phyloP scores from a whole-genome alignment of 2,888 invertebrate species.

The Melanchra persicariae region DNA sequence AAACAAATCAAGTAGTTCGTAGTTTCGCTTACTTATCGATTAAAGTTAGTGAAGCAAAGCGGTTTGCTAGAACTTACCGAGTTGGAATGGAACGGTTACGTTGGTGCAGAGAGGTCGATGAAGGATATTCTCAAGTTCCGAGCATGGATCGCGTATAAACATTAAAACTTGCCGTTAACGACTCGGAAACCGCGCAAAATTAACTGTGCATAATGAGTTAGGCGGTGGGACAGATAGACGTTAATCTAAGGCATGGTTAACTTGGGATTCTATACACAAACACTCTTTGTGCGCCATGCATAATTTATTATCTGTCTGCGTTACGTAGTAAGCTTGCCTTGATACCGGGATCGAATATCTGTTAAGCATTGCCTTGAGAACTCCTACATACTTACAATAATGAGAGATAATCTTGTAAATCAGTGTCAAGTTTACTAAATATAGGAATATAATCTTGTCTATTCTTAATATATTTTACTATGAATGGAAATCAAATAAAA shows the following conservation, averaged over 20 bases:
- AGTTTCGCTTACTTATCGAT: constrained; percentile 41
- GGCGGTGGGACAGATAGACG: constrained; percentile 66
- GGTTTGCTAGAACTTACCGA: constrained; percentile 33
- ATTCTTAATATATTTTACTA: constrained; percentile 5
- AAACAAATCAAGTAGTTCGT: constrained; percentile 29
- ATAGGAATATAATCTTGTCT: constrained; percentile 1
- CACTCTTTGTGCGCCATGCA: constrained; percentile 69
- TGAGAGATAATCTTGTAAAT: constrained; percentile 62
- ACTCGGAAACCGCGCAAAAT: constrained; percentile 74
- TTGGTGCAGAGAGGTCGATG: constrained; percentile 33
- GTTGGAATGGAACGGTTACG: constrained; percentile 20
- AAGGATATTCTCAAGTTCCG: constrained; percentile 53
- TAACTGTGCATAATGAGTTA: constrained; percentile 77
- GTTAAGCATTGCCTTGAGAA: constrained; percentile 72
- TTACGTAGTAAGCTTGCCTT: constrained; percentile 73
- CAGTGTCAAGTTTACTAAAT: constrained; percentile 32
- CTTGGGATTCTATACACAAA: constrained; percentile 68
- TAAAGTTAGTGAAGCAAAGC: constrained; percentile 36
- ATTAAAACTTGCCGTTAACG: constrained; percentile 73
- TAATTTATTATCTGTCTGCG: constrained; percentile 72
- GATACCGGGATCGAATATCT: constrained; percentile 76
- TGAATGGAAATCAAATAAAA: neutral
- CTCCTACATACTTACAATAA: constrained; percentile 64
- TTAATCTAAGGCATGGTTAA: constrained; percentile 72
- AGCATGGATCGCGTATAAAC: constrained; percentile 60